Evolutionary conservation across 1,140 invertebrate species (phyloP), one percentile per base, ranked within the genome.

Genomic region (Sitobion miscanthi): DNA sequence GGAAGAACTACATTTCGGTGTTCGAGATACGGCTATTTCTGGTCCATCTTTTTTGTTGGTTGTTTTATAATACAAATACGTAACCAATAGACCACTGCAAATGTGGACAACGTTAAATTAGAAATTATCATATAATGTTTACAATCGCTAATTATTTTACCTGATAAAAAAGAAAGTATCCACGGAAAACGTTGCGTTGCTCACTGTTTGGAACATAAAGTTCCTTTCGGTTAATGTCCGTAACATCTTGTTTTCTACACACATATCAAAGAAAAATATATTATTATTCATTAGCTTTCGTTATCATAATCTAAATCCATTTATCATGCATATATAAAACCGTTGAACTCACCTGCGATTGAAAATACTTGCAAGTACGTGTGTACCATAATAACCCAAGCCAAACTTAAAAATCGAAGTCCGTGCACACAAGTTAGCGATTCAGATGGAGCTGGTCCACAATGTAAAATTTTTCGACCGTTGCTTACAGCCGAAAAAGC

Each of bases 301-400:
- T 7, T 57, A 17, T 57, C 8, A 35, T 14, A 8, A 54, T 25
- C 6, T 89, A 57, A 89, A 89, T n/a, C 3, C n/a, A 54, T 77
- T 77, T n/a, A n/a, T 77, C 14, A 11, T 77, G 62, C n/a, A 77
- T 77, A n/a, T n/a, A 77, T n/a, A 77, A 14, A 77, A 90, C 23
- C 35, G 38, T 49, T 54, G n/a, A 83, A 85, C 69, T 97, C 97
- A 95, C 97, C 97, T 38, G 97, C 96, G 45, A 98, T 97, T 90
- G 96, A 96, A 95, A 97, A 98, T 77, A 98, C 96, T 94, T 97
- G 97, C 35, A 98, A 95, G 95, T 98, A 98, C 1, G 98, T 98
- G 95, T 99, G 98, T 9, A 98, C 98, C 96, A 99, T 96, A 94
- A 99, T 97, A n/a, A 99, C 98, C 98, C 98, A 99, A 1, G 97